Evolutionary conservation across 1,140 invertebrate genomes (phyloP).

Genomic region (Phymastichus coffea): DNA sequence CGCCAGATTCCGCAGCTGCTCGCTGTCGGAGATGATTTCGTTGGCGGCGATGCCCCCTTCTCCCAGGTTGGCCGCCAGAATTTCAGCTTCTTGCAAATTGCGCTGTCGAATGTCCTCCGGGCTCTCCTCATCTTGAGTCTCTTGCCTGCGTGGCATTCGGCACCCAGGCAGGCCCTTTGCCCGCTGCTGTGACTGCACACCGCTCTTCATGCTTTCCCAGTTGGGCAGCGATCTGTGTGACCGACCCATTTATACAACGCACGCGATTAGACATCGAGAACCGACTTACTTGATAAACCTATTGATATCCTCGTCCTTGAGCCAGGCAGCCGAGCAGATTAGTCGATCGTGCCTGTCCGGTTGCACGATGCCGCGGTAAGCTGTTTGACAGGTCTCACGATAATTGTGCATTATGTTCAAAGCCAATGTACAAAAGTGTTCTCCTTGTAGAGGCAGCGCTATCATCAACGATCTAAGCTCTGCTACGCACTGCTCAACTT

Average conservation of each 20-base stretch:
- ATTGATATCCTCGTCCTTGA: constrained; percentile 93
- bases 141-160: constrained; percentile 51
- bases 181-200: constrained; percentile 36
- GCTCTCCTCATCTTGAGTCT: constrained; percentile 67
- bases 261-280: no score
- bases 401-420: constrained; percentile 72
- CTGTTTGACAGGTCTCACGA: constrained; percentile 72
- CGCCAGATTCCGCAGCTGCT: constrained; percentile 78
- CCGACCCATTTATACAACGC: no score
- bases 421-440: constrained; percentile 70
- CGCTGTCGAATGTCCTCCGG: constrained; percentile 77
- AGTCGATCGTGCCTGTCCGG: constrained; percentile 77
- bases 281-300: constrained; percentile 77
- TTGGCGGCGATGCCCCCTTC: constrained; percentile 81
- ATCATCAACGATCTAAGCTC: constrained; percentile 71
- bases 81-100: constrained; percentile 87
- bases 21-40: constrained; percentile 79
- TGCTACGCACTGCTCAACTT: constrained; percentile 69
- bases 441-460: constrained; percentile 70
- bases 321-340: constrained; percentile 86
- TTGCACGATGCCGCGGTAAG: constrained; percentile 76
- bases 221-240: constrained; percentile 75
- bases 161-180: constrained; percentile 38
- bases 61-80: constrained; percentile 83
- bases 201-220: constrained; percentile 74